Conservation (phyloP, 2,888 invertebrate genomes). For the Stramonita haemastoma region DNA sequence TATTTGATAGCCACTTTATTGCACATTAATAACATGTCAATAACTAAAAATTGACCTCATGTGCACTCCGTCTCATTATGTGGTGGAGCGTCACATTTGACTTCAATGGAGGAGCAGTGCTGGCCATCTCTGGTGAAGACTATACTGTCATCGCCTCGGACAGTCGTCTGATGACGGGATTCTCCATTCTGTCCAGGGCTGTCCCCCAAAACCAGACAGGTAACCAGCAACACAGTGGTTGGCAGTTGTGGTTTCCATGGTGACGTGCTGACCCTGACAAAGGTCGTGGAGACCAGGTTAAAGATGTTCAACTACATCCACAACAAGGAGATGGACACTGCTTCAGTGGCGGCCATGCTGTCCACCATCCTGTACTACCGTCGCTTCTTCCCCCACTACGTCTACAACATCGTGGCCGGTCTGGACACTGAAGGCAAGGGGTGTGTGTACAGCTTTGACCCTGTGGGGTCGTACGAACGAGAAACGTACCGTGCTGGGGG, state of each 20-base stretch:
- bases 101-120: too few relatives aligned
- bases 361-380: slow-evolving; percentile 97
- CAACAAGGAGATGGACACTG: slow-evolving; percentile 93
- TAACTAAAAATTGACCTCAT: too few relatives aligned
- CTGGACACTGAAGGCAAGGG: slow-evolving; percentile 93
- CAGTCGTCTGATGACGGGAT: slow-evolving; percentile 93
- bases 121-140: slow-evolving; percentile 96
- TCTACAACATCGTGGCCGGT: slow-evolving; percentile 96
- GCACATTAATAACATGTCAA: too few relatives aligned
- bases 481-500: slow-evolving; percentile 92
- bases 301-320: slow-evolving; percentile 92
- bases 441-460: slow-evolving; percentile 96
- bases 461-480: slow-evolving; percentile 95
- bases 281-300: slow-evolving; percentile 89
- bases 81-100: too few relatives aligned
- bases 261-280: slow-evolving; percentile 93
- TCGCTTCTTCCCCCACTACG: slow-evolving; percentile 98
- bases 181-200: slow-evolving; percentile 91
- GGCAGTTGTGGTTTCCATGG: slow-evolving; percentile 98
- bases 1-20: too few relatives aligned
- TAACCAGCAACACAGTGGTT: slow-evolving; percentile 91
- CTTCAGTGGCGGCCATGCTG: slow-evolving; percentile 96
- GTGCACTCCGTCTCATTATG: too few relatives aligned
- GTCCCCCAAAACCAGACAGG: slow-evolving; percentile 91
- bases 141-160: slow-evolving; percentile 97